phyloP scores from a whole-genome alignment of 1,140 invertebrate genomes.

The Heliconius eleuchia region DNA sequence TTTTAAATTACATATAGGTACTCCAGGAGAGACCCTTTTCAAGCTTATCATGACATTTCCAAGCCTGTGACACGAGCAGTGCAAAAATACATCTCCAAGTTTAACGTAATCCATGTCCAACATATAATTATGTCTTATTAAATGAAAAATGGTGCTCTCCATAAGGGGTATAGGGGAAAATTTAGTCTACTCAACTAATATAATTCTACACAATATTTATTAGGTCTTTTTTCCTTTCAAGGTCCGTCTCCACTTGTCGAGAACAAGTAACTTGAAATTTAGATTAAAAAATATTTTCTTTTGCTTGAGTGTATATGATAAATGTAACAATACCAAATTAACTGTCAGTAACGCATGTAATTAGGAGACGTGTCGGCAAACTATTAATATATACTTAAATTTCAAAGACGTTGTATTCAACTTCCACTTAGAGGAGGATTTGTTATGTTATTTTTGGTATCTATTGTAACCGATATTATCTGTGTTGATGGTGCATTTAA shows the following conservation, averaged over 20 bases:
- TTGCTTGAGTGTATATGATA: too few species aligned
- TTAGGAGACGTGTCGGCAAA: too few species aligned
- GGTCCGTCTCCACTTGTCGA: too few species aligned
- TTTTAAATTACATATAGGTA: background rate
- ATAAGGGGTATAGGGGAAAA: background rate
- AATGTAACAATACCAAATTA: too few species aligned
- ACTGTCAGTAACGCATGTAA: too few species aligned
- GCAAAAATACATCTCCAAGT: background rate
- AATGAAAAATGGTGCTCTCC: background rate
- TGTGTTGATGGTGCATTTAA: too few species aligned
- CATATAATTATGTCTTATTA: background rate
- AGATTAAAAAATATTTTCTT: background rate
- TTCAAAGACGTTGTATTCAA: too few species aligned
- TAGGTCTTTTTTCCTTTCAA: too few species aligned
- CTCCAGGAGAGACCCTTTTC: conserved; percentile 6
- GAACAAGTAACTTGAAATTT: background rate
- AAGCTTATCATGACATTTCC: conserved; percentile 7
- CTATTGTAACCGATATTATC: too few species aligned
- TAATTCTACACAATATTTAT: background rate
- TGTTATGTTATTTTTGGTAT: too few species aligned
- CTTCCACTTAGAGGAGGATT: too few species aligned
- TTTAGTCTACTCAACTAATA: background rate
- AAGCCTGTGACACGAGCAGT: conserved; percentile 2
- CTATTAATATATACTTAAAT: too few species aligned
- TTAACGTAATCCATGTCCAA: background rate